phyloP scores from a whole-genome alignment of 2,888 invertebrate species.

The Luffia ferchaultella region DNA sequence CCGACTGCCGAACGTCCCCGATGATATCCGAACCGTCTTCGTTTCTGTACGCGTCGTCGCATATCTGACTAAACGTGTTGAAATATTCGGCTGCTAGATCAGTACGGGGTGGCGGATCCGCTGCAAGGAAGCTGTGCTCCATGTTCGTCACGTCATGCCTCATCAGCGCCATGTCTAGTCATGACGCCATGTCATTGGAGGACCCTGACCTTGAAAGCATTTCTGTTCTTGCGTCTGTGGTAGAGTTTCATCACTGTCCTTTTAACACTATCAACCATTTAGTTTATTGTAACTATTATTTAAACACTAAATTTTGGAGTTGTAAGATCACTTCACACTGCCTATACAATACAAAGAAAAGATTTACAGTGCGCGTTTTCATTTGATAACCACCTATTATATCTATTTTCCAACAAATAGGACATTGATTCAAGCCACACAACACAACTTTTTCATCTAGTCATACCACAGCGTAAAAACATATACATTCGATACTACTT shows the following conservation, averaged over 20 bases:
- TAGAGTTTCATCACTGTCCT: background rate
- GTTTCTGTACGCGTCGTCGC: conserved; percentile 40
- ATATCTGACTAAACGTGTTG: conserved; percentile 56
- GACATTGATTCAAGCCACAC: background rate
- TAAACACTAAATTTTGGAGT: background rate
- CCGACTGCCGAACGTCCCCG: conserved; percentile 43
- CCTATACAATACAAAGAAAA: background rate
- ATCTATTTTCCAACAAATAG: background rate
- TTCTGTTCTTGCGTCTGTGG: background rate
- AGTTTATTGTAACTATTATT: background rate
- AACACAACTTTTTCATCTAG: no score
- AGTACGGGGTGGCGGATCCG: conserved; percentile 61
- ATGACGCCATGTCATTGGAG: background rate
- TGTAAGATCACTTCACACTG: background rate
- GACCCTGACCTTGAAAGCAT: no score
- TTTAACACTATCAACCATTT: background rate
- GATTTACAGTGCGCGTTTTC: background rate
- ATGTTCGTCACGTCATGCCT: conserved; percentile 43
- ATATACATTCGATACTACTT: no score
- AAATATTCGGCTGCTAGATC: conserved; percentile 53
- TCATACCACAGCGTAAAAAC: no score
- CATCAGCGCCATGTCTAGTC: conserved; percentile 33
- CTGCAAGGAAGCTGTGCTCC: conserved; percentile 59
- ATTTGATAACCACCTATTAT: no score
- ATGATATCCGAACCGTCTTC: conserved; percentile 31